phyloP scores from a whole-genome alignment of 2,113 vertebrate species.

The Herpetotheres cachinnans region DNA sequence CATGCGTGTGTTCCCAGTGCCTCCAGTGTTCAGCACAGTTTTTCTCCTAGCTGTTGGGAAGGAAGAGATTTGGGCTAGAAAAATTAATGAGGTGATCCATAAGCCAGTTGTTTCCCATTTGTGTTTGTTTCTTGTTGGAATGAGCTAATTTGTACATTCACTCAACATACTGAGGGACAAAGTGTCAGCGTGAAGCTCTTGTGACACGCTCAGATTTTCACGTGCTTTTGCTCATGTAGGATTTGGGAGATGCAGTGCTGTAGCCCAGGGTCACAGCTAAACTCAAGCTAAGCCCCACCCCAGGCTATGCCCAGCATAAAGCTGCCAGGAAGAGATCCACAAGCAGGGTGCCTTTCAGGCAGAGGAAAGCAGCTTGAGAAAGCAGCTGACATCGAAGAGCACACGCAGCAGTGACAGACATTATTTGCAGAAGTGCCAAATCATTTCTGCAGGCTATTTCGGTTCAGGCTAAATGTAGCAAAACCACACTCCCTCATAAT shows the following conservation, averaged over 20 bases:
- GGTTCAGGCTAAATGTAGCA: background rate
- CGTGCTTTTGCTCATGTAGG: background rate
- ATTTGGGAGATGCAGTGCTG: background rate
- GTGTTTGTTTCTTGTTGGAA: background rate
- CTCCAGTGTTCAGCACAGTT: background rate
- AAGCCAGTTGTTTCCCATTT: slow-evolving; percentile 15
- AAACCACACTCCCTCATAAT: background rate
- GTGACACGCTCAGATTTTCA: background rate
- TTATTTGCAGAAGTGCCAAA: background rate
- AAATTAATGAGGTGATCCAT: background rate
- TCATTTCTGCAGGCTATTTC: background rate
- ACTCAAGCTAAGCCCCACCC: background rate
- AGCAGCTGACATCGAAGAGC: background rate
- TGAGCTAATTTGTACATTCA: background rate
- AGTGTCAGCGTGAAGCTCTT: no score
- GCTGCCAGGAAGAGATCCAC: background rate
- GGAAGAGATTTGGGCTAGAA: background rate
- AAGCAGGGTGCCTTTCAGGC: background rate
- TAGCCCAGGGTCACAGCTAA: background rate
- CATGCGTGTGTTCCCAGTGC: background rate
- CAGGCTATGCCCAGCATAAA: background rate
- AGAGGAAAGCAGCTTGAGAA: background rate
- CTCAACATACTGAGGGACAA: background rate
- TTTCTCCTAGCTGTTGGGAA: background rate
- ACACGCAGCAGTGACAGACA: background rate